Base-by-base conservation (phyloP, 2,888 invertebrate genomes). In the Metalampra italica region DNA sequence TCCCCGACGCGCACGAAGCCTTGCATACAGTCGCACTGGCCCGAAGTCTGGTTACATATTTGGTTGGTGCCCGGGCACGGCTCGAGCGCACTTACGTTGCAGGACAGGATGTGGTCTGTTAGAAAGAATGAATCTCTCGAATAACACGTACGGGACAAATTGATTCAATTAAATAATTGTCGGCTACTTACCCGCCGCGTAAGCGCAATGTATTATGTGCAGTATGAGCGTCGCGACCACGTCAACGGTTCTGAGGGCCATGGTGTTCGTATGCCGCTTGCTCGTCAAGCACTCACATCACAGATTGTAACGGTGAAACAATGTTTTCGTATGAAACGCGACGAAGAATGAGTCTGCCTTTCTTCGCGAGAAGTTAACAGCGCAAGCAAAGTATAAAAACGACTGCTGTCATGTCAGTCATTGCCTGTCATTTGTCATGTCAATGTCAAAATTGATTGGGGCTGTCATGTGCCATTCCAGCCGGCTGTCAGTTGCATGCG, bases 121-220 rank as follows among this genome's bases (percentile, higher is more conserved):
- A 87, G 85, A 87, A 84, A 82, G 76, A 84, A 82, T 80, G 74
- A 72, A 70, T 65, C 69, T 68, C 66, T 69, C 62, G 66, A 68
- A 76, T 78, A 75, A 76, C 71, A 74, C 70, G 71, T 66, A 67
- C 71, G 59, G 71, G 66, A 76, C 68, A 75, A 82, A 86, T 87
- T 87, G 86, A 81, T 79, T 89, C 87, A 88, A 89, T 89, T 89
- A 88, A 84, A 87, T 89, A 86, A 89, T 87, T 73, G 88, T 75
- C 66, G 63, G 59, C 62, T 75, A 81, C 87, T 86, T 80, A 89
- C 89, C 86, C 65, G 75, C 82, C 64, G 74, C 63, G 64, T 67
- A 75, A 56, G 75, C 72, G 68, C 71, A 76, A 57, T 79, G 80
- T 54, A 82, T 59, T 50, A 83, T 57, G 68, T 82, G 76, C 54